Base-by-base conservation (phyloP, 1,140 invertebrate species). In the Tetramorium simillimum region DNA sequence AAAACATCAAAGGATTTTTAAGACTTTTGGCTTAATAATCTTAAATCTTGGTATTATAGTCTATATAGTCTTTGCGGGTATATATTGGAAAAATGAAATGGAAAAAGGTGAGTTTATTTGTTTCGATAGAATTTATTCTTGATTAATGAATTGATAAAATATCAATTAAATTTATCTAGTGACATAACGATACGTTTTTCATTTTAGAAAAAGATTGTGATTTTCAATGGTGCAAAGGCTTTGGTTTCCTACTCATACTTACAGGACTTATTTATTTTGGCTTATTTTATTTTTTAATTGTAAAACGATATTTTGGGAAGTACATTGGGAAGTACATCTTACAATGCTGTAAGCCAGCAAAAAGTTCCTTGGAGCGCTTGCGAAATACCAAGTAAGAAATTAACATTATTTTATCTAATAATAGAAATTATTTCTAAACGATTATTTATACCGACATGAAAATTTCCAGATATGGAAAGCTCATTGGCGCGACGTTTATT, bases 161-260 rank as follows among this genome's bases (percentile, higher is more conserved):
- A 56, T 28, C 5, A 37, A 4, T n/a, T 28, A 46, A 77, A 65
- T 63, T 28, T 21, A 49, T 7, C 33, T 63, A 21, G 6, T 49
- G 24, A 46, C 10, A 43, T 28, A 33, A 82, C 2, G 6, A 86
- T 69, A 58, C 14, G 0, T 58, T 82, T 90, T 88, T 62, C 63
- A 85, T 93, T 93, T 85, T 51, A 95, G 94, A 88, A 85, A 65
- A 16, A 16, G 49, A 92, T 72, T 90, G 86, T 67, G 86, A 92
- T 5, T 88, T 93, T 1, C 90, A 94, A 78, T 97, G 96, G 89
- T 98, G 97, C 89, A 88, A 96, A 75, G 98, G 98, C 1, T 97
- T 97, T 89, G 97, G 97, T 63, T 96, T 98, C 92, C 94, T 98
- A 1, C 93, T 98, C 12, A 95, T 98, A 14, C 89, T 98, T 0